phyloP scores from a whole-genome alignment of 2,888 invertebrate species.

The Rhimphoctona megacephalus region DNA sequence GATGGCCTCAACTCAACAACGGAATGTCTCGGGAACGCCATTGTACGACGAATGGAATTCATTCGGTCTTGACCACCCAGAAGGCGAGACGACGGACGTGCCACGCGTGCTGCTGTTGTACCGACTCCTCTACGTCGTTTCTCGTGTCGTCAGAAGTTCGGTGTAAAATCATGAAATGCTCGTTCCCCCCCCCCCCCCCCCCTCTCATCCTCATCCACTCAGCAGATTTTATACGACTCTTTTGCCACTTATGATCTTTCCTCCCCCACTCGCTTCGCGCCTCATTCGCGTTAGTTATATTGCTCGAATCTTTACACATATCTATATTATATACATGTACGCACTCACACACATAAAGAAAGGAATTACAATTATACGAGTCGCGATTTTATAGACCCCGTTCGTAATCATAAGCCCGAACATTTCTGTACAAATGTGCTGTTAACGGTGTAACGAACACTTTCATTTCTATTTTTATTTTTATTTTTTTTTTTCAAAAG shows the following conservation, averaged over 20 bases:
- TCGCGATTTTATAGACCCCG: slow-evolving; percentile 48
- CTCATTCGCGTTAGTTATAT: slow-evolving; percentile 37
- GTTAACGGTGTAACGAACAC: slow-evolving; percentile 4
- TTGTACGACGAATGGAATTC: slow-evolving; percentile 77
- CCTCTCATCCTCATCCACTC: not conserved
- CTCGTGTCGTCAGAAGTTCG: slow-evolving; percentile 46
- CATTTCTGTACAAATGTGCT: not conserved
- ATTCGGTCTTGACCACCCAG: slow-evolving; percentile 80
- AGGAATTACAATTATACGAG: slow-evolving; percentile 55
- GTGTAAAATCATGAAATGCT: slow-evolving; percentile 57
- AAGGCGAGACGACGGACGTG: slow-evolving; percentile 74
- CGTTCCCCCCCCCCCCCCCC: not conserved
- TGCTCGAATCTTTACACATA: slow-evolving; percentile 4
- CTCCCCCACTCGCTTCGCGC: not conserved
- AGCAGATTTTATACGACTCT: slow-evolving; percentile 47
- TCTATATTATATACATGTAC: not conserved
- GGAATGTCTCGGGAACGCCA: slow-evolving; percentile 69
- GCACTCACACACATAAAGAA: not conserved
- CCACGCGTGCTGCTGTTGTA: slow-evolving; percentile 72
- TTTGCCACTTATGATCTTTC: slow-evolving; percentile 14
- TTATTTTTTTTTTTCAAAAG: slow-evolving; percentile 10
- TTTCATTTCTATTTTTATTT: slow-evolving; percentile 32
- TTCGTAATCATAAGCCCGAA: slow-evolving; percentile 24
- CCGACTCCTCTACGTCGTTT: slow-evolving; percentile 49
- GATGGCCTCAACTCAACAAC: slow-evolving; percentile 47